Conservation (phyloP, 2,797 vertebrate species). For the Oceanodroma leucorhoa region DNA sequence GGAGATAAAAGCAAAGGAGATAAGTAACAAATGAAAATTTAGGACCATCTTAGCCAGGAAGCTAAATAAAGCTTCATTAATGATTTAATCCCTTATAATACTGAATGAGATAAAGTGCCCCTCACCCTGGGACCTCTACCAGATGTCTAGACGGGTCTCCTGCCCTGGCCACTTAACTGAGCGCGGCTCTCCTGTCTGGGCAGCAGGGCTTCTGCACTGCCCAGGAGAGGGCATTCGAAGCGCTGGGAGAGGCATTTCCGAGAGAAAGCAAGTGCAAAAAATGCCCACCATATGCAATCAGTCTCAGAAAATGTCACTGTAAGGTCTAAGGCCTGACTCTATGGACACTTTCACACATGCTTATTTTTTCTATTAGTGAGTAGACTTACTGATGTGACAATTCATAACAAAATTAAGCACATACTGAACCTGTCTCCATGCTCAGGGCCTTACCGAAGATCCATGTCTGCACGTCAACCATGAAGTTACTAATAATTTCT, state of each 20-base stretch:
- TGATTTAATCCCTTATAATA: background rate
- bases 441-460: background rate
- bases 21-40: background rate
- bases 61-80: background rate
- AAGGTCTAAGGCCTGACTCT: background rate
- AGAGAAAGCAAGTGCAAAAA: background rate
- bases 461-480: rapidly evolving
- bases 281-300: background rate
- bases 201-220: background rate
- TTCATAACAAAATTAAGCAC: background rate
- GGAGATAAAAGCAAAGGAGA: background rate
- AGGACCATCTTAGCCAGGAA: background rate
- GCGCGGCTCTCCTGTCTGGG: rapidly evolving
- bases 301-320: background rate
- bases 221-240: background rate
- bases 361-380: background rate
- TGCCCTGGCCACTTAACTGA: background rate
- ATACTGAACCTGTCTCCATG: background rate
- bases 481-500: background rate
- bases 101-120: background rate
- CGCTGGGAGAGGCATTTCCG: background rate
- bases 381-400: background rate
- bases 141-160: background rate
- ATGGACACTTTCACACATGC: background rate
- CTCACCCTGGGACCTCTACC: background rate